phyloP scores from a whole-genome alignment of 1,140 invertebrate species.

The Harlomillsia oculata region DNA sequence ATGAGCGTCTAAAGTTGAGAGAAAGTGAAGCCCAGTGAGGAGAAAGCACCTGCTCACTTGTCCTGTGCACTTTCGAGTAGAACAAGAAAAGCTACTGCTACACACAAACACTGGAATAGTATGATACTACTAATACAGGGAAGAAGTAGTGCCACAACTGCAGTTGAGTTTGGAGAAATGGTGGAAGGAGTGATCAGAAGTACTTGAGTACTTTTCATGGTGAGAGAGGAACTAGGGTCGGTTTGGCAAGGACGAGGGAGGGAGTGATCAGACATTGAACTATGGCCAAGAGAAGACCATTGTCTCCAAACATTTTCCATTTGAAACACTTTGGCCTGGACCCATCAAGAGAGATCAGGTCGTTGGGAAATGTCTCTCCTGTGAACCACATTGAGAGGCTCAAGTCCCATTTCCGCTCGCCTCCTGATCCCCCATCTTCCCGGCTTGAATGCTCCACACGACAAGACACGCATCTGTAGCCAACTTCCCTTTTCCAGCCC shows the following conservation, averaged over 20 bases:
- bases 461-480: constrained; percentile 11
- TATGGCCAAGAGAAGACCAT: constrained; percentile 16
- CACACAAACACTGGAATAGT: too few relatives aligned
- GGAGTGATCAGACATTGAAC: constrained; percentile 7
- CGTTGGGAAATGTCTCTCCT: constrained; percentile 10
- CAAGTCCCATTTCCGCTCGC: constrained; percentile 13
- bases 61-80: too few relatives aligned
- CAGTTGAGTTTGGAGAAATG: too few relatives aligned
- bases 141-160: too few relatives aligned
- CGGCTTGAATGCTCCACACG: constrained; percentile 3
- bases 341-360: constrained; percentile 15
- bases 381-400: constrained; percentile 11
- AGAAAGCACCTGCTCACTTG: too few relatives aligned
- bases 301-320: constrained; percentile 18
- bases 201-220: too few relatives aligned
- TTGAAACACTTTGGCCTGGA: constrained; percentile 18
- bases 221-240: neutral
- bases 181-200: too few relatives aligned
- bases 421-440: constrained; percentile 13
- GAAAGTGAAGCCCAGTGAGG: too few relatives aligned
- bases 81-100: too few relatives aligned
- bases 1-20: too few relatives aligned
- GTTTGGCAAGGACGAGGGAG: neutral
- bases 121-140: too few relatives aligned
- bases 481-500: constrained; percentile 8